A percentile compares a stretch with the other conserved stretches of the same genome.
Evolutionary conservation across 53 echinoderm and acorn worm species (phyloP).

Genomic region (Echinarachnius parma): DNA sequence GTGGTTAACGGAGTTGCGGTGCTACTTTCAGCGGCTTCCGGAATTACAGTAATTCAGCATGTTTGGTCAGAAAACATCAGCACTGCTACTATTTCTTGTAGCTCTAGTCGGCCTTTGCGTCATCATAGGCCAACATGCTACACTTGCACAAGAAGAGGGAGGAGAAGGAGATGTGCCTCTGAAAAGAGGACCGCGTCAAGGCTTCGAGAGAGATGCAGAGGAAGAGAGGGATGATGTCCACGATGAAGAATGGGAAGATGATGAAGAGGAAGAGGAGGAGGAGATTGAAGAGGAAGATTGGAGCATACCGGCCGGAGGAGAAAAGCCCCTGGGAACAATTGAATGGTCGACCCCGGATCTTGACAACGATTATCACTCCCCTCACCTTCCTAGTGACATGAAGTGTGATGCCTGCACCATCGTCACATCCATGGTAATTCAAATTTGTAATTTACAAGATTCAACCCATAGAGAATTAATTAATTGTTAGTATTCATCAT

Average conservation of each 20-base stretch:
- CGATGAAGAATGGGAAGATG: slow-evolving; percentile 6
- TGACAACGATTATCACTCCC: slow-evolving; percentile 74
- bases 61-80: neutral
- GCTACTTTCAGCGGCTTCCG: too few relatives aligned
- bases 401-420: slow-evolving; percentile 92
- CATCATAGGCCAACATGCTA: neutral
- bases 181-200: slow-evolving; percentile 8
- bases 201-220: neutral
- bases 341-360: slow-evolving; percentile 62
- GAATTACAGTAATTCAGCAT: too few relatives aligned
- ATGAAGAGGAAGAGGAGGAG: slow-evolving; percentile 31
- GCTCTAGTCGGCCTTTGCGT: neutral
- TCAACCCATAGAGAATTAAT: too few relatives aligned
- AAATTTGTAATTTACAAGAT: too few relatives aligned
- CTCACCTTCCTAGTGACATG: slow-evolving; percentile 69
- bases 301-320: neutral
- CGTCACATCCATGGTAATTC: slow-evolving; percentile 69
- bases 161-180: slow-evolving; percentile 7
- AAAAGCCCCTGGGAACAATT: slow-evolving; percentile 27
- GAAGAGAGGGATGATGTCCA: neutral
- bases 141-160: slow-evolving; percentile 1
- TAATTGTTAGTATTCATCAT: too few relatives aligned
- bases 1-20: too few relatives aligned
- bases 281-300: slow-evolving; percentile 21
- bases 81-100: neutral